Base-by-base conservation (phyloP, 2,888 invertebrate species). In the Apamea anceps region DNA sequence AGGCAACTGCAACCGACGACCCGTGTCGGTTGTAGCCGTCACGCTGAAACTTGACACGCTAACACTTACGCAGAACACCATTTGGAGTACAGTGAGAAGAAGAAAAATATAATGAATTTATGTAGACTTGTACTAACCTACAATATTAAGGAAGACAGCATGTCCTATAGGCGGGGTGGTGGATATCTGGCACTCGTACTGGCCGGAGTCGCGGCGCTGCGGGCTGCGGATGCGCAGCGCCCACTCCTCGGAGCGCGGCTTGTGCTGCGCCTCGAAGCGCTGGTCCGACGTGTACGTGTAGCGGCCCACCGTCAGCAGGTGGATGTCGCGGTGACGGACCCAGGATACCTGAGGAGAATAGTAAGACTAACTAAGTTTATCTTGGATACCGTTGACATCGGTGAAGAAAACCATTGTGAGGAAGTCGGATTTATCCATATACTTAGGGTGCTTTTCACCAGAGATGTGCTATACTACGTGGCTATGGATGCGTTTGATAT, bases 171-270 rank as follows among this genome's bases (percentile, higher is more conserved):
- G 99, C 74, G 99, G 99, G 84, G 99, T 99, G 74, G 99, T 99
- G 89, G 98, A 98, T 94, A 99, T 98, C 97, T 99, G 99, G 94
- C 99, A 99, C 97, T 99, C 99, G 95, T 99, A 99, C 91, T 98
- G 98, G 87, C 98, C 97, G 65, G 98, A 99, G 94, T 99, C 98
- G 91, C 99, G 98, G 73, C 99, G 97, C 95, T 99, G 99, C 54
- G 96, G 96, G 87, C 96, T 96, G 88, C 97, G 95, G 76, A 96
- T 96, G 85, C 98, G 97, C 79, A 99, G 96, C 74, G 98, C 98
- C 99, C 99, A 99, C 94, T 99, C 98, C 94, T 99, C 99, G 75
- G 98, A 98, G 93, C 98, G 98, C 3, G 98, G 98, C 80, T 98
- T 98, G 95, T 99, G 98, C 87, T 98, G 97, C 71, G 98, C 98